Evolutionary conservation across 2,888 invertebrate genomes (phyloP), one percentile per base, ranked within the genome.

Genomic region (Microdon myrmicae): DNA sequence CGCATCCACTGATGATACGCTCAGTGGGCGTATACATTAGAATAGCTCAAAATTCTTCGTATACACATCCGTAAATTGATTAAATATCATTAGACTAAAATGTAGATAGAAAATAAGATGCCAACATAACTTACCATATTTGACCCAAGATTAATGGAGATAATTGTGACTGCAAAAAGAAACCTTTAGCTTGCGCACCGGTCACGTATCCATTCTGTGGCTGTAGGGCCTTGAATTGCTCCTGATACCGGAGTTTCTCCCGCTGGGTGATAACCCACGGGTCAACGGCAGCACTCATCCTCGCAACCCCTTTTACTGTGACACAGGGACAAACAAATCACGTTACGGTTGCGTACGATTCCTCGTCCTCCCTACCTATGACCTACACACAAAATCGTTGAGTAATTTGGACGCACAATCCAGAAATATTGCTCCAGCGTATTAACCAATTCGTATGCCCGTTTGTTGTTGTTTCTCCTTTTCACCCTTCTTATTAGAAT

Each of bases 121-220:
- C 2, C 10, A 29, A 14, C 17, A 34, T 12, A 25, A 73, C 78
- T 80, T 85, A 92, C 98, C 99, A 99, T 79, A 99, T 96, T 78
- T 96, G 92, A 3, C 96, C 97, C 29, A 99, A 83, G 43, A 94
- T 82, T 2, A 87, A 83, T 0, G 96, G 93, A 4, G 96, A 92
- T 66, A 99, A 83, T 74, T 95, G 94, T 1, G 96, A 95, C 82
- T 89, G 91, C 64, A 98, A 81, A 75, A 99, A 88, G 76, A 98
- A 94, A 39, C 90, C 88, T 80, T 96, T 94, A 0, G 96, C 98
- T 75, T 95, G 94, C 49, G 90, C 92, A 0, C 95, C 97, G 10
- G 93, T 94, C 8, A 98, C 87, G 71, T 90, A 86, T 2, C 96
- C 96, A 78, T 89, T 90, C 23, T 87, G 83, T 0, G 96, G 96